These are phyloP conservation scores for Oeneis ivallda DNA, from an alignment of 2,888 invertebrate species.

Conservation along the genomic window DNA sequence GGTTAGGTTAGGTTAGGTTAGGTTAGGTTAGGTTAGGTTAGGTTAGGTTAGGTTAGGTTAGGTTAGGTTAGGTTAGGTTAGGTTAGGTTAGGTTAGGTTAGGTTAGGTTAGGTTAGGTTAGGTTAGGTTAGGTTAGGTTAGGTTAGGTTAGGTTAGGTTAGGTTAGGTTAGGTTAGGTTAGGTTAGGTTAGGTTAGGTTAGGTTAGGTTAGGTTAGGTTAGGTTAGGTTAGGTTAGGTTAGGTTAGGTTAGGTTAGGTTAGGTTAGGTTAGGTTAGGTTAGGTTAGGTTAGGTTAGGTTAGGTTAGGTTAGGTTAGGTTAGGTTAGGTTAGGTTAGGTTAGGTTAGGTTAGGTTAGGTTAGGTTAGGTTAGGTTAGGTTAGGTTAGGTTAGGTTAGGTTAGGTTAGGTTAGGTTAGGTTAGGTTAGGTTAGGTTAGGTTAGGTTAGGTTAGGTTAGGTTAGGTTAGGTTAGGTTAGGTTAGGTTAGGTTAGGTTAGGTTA, in stretches of 20 bases:
- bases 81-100: no score
- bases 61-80: no score
- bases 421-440: slow-evolving; percentile 6
- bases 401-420: slow-evolving; percentile 12
- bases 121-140: no score
- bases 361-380: slow-evolving; percentile 23
- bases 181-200: slow-evolving; percentile 8
- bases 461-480: slow-evolving; percentile 38
- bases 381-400: slow-evolving; percentile 12
- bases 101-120: no score
- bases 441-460: slow-evolving; percentile 30
- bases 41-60: no score
- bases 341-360: slow-evolving; percentile 20
- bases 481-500: slow-evolving; percentile 39
- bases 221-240: slow-evolving; percentile 18
- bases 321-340: slow-evolving; percentile 19
- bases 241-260: slow-evolving; percentile 19
- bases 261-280: slow-evolving; percentile 20
- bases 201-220: slow-evolving; percentile 12
- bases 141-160: no score
- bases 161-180: no score
- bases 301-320: slow-evolving; percentile 19
- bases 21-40: no score
- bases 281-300: slow-evolving; percentile 19
- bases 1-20: no score